Base-by-base conservation (phyloP, 2,113 vertebrate genomes). In the Dermatemys mawii region DNA sequence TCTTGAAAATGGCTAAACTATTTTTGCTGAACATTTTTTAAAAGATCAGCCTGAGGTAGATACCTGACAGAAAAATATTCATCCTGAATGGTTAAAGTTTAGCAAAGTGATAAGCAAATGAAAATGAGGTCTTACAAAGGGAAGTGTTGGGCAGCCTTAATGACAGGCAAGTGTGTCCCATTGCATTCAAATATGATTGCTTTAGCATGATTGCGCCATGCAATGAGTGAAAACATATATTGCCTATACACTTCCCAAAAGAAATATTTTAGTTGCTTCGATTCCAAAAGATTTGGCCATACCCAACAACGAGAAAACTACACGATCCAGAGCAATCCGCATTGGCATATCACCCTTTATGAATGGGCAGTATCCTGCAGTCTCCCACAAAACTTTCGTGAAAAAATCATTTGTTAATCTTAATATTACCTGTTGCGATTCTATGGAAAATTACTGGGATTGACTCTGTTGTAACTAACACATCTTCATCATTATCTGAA, bases 381-480 rank as follows among this genome's bases (percentile, higher is more conserved):
- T 81, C 81, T 48, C 11, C 93, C 29, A 78, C 24, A 78, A 91
- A 92, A 44, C 7, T 84, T 1, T 8, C 24, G 81, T 29, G 9
- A 81, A 48, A 48, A 87, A 86, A 89, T 76, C 78, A 84, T 5
- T 70, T 2, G 0, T 4, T 6, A 89, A 41, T 51, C 35, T 11
- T 73, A 94, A 87, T 22, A 83, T 98, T 98, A 99, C 99, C 99
- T 98, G 98, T 98, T 96, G 98, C 97, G 50, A 99, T 99, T 97
- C 98, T 98, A 92, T 99, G 98, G 95, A 99, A 99, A 98, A 99
- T 99, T 79, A 99, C 97, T 89, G 99, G 99, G 94, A 99, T 99
- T 87, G 99, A 98, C 89, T 99, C 99, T 97, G 98, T 98, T 83
- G 99, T 99, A 94, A 99, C 99, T 98, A 99, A 97, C 35, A 99